Conservation (phyloP, 2,797 vertebrate genomes). For the Darevskia nairensis region DNA sequence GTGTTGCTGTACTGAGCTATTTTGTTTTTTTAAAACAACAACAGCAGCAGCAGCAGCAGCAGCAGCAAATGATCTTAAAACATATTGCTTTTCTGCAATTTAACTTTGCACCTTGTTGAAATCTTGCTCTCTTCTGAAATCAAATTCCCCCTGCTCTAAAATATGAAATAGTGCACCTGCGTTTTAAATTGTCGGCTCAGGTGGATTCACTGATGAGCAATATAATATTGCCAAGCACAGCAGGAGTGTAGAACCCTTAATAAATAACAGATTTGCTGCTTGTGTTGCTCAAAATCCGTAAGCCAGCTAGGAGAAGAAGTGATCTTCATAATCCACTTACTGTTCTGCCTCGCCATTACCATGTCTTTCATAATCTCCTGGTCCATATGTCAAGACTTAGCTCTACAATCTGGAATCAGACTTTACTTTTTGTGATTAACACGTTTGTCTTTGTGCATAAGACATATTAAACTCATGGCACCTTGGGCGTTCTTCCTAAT, state of each 20-base stretch:
- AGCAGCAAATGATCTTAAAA: too few species aligned
- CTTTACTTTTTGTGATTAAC: background rate
- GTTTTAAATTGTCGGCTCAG: background rate
- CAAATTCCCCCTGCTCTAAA: background rate
- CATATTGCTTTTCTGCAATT: too few species aligned
- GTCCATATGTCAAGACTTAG: background rate
- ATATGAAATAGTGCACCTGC: background rate
- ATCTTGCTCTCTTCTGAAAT: background rate
- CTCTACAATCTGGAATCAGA: background rate
- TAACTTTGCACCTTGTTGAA: background rate
- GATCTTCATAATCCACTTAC: background rate
- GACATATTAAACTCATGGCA: background rate
- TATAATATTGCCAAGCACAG: background rate
- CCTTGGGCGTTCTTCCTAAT: fast-evolving
- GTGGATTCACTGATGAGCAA: background rate
- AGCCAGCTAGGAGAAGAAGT: background rate
- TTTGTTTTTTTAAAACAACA: too few species aligned
- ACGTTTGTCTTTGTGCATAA: background rate
- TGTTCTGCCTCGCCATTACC: background rate
- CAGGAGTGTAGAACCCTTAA: background rate
- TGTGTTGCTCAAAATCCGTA: conserved; percentile 6
- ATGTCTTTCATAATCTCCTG: fast-evolving
- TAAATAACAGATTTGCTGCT: background rate
- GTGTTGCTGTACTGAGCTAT: too few species aligned
- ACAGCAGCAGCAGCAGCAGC: fast-evolving